Conservation (phyloP, 2,113 vertebrate species). For the Hyperopisus bebe region DNA sequence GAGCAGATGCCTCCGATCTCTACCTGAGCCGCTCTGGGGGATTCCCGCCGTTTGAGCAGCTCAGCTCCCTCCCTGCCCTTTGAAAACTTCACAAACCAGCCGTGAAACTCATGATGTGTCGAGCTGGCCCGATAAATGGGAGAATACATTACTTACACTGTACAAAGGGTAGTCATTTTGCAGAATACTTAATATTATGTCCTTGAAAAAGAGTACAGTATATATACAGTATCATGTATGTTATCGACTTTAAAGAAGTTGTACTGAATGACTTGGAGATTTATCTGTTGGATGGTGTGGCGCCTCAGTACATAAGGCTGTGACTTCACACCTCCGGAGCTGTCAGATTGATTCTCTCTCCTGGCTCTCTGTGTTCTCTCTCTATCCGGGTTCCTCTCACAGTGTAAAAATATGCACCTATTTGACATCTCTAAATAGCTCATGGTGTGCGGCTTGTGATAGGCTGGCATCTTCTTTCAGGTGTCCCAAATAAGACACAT, state of each 20-base stretch:
- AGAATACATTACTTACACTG: background rate
- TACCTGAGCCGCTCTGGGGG: background rate
- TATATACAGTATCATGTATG: background rate
- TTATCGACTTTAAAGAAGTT: background rate
- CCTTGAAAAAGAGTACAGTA: background rate
- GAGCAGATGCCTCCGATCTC: constrained; percentile 3
- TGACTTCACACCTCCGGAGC: background rate
- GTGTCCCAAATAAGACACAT: background rate
- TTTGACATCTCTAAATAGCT: background rate
- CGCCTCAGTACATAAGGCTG: background rate
- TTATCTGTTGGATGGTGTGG: background rate
- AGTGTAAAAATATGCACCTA: background rate
- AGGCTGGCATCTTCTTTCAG: background rate
- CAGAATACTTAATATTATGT: background rate
- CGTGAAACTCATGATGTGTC: background rate
- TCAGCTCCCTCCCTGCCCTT: background rate
- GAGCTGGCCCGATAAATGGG: background rate
- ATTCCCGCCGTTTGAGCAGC: background rate
- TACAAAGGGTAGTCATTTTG: background rate
- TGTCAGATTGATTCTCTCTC: background rate
- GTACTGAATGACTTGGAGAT: background rate
- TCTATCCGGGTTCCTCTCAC: background rate
- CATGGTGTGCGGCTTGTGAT: background rate
- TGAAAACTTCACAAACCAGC: constrained; percentile 11
- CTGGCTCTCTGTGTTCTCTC: background rate